Conservation (phyloP, 2,888 invertebrate genomes). For the Agrotis clavis region DNA sequence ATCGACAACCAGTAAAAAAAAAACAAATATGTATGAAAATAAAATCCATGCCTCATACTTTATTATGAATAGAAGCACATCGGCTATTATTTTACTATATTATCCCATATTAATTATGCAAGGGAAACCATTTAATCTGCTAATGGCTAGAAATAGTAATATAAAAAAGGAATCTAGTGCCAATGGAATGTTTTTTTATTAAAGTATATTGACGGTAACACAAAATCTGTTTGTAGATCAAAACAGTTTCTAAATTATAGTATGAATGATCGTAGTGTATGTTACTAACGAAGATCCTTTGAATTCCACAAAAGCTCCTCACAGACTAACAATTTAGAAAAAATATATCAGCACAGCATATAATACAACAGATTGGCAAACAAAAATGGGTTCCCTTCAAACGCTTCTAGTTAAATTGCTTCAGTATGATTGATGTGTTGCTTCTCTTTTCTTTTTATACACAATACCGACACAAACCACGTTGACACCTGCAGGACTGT, state of each 20-base stretch:
- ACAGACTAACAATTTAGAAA: not conserved
- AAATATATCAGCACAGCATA: not conserved
- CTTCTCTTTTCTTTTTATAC: slow-evolving; percentile 79
- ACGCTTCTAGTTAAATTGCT: slow-evolving; percentile 83
- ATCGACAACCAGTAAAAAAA: slow-evolving; percentile 58
- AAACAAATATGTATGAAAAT: slow-evolving; percentile 66
- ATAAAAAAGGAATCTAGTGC: too few species aligned
- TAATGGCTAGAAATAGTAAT: not conserved
- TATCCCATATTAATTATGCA: slow-evolving; percentile 69
- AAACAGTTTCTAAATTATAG: not conserved
- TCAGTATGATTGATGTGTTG: slow-evolving; percentile 82
- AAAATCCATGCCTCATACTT: slow-evolving; percentile 84
- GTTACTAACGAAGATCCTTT: not conserved
- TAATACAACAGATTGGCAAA: not conserved
- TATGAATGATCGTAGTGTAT: not conserved
- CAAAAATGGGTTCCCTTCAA: slow-evolving; percentile 49
- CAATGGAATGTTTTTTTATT: not conserved
- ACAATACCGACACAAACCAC: slow-evolving; percentile 75
- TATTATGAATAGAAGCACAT: slow-evolving; percentile 81
- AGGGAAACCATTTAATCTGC: slow-evolving; percentile 75
- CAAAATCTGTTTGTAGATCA: too few species aligned
- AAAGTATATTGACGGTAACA: not conserved
- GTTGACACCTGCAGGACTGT: slow-evolving; percentile 95
- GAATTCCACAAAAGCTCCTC: not conserved
- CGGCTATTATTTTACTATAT: slow-evolving; percentile 76